These are phyloP conservation scores for Griposia aprilina DNA, from an alignment of 2,888 invertebrate species.

Conservation along the genomic window DNA sequence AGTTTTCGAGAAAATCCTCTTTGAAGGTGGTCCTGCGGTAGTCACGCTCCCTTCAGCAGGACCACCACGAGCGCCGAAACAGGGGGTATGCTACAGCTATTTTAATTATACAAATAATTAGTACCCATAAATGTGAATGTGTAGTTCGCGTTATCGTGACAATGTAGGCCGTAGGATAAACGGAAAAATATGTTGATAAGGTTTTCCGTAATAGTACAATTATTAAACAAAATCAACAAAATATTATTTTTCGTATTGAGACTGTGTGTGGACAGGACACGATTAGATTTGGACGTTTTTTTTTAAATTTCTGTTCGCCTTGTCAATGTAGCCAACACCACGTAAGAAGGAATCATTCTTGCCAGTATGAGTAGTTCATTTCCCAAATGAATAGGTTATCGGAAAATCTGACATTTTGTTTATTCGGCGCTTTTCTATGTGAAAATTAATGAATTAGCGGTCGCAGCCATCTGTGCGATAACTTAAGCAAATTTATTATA, in stretches of 20 bases:
- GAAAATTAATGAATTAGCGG: background rate
- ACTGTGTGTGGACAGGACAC: background rate
- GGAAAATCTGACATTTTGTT: background rate
- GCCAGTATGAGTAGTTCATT: conserved; percentile 30
- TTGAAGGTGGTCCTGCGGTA: too few relatives aligned
- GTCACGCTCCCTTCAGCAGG: too few relatives aligned
- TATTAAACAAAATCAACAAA: background rate
- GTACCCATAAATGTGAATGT: too few relatives aligned
- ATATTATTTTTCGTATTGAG: background rate
- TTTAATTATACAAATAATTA: too few relatives aligned
- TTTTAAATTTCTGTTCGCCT: conserved; percentile 32
- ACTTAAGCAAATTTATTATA: background rate
- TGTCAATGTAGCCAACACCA: conserved; percentile 54
- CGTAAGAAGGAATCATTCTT: conserved; percentile 17
- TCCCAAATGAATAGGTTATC: conserved; percentile 1
- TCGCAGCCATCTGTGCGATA: background rate
- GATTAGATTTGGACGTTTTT: conserved; percentile 27
- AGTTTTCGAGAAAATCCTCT: too few relatives aligned
- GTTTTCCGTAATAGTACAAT: too few relatives aligned
- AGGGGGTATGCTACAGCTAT: too few relatives aligned
- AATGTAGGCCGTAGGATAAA: background rate
- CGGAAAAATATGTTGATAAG: background rate
- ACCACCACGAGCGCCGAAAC: too few relatives aligned
- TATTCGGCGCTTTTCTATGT: background rate
- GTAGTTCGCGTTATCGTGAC: too few relatives aligned